These are phyloP conservation scores for Schrankia costaestrigalis DNA, from an alignment of 2,888 invertebrate genomes.

Conservation along the genomic window DNA sequence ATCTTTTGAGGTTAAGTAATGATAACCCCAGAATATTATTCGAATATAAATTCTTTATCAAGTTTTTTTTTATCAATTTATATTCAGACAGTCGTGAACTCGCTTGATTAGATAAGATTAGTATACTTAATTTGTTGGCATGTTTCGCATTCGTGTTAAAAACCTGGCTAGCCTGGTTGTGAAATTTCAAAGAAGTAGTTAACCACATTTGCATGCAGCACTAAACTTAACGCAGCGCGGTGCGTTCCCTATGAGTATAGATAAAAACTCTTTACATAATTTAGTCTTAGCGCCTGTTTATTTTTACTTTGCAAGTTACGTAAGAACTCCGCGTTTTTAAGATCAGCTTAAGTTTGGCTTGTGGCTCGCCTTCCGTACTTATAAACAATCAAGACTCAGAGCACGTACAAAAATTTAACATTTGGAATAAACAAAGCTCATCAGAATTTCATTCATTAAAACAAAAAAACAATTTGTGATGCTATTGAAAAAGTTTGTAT, in stretches of 20 bases:
- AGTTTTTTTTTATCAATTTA: constrained; percentile 21
- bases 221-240: constrained; percentile 41
- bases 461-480: constrained; percentile 21
- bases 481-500: too few species aligned
- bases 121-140: constrained; percentile 6
- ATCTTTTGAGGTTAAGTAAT: constrained; percentile 42
- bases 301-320: constrained; percentile 41
- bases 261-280: constrained; percentile 62
- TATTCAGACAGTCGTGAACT: constrained; percentile 20
- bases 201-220: constrained; percentile 50
- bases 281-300: constrained; percentile 46
- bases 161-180: not conserved
- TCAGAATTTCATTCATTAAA: too few species aligned
- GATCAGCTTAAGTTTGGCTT: constrained; percentile 40
- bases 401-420: constrained; percentile 24
- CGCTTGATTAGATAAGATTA: constrained; percentile 19
- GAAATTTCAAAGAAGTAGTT: constrained; percentile 28
- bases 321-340: constrained; percentile 48
- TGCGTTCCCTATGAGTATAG: constrained; percentile 43
- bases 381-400: constrained; percentile 27
- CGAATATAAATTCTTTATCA: constrained; percentile 20
- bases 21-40: constrained; percentile 29
- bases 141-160: not conserved
- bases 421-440: too few species aligned
- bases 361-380: constrained; percentile 31